A percentile compares a stretch with the other conserved stretches of the same genome.
phyloP scores from a whole-genome alignment of 1,140 invertebrate species.

The Ostrea edulis region DNA sequence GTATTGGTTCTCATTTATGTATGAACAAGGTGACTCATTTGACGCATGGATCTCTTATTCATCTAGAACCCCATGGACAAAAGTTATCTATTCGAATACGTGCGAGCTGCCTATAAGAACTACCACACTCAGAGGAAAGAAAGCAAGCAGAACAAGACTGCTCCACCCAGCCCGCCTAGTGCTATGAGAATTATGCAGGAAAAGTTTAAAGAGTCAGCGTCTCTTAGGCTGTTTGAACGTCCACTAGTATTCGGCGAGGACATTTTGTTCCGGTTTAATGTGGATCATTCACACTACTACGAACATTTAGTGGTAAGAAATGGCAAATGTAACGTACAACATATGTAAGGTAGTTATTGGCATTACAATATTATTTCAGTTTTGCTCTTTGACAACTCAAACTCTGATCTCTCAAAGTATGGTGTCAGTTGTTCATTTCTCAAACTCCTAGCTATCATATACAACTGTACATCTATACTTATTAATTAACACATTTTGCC shows the following conservation, averaged over 20 bases:
- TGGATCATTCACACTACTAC: not conserved
- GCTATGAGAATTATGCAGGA: slow-evolving; percentile 5
- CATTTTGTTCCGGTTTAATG: not conserved
- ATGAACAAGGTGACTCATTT: too few species aligned
- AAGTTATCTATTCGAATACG: not conserved
- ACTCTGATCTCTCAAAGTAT: too few species aligned
- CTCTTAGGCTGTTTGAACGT: not conserved
- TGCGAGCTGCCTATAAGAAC: not conserved
- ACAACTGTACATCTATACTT: too few species aligned
- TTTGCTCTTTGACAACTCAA: too few species aligned
- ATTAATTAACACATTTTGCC: too few species aligned
- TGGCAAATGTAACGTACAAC: too few species aligned
- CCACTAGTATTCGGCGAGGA: not conserved
- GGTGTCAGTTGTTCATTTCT: too few species aligned
- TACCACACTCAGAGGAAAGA: not conserved
- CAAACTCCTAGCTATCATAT: too few species aligned
- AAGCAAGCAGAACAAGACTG: not conserved
- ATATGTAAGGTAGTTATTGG: too few species aligned
- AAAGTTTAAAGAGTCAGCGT: not conserved
- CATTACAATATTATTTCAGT: too few species aligned
- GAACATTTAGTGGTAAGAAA: not conserved
- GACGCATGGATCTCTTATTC: not conserved
- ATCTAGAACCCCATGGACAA: not conserved
- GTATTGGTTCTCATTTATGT: too few species aligned
- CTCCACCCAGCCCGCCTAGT: too few species aligned